Conservation (phyloP, 2,113 vertebrate species). For the Ascaphus truei region DNA sequence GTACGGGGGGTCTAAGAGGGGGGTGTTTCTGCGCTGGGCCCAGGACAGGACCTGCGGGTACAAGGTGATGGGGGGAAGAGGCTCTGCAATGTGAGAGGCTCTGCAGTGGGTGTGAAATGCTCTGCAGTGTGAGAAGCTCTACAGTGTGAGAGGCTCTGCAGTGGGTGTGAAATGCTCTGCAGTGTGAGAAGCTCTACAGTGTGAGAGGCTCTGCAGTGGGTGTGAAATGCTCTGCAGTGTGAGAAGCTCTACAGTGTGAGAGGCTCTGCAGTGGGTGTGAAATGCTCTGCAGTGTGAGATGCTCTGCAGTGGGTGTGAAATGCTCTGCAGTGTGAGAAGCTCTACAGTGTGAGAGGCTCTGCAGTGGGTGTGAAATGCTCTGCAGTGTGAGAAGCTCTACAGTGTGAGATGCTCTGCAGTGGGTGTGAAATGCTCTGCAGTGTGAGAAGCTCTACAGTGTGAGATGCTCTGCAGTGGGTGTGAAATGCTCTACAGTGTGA, state of each 20-base stretch:
- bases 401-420: too few species aligned
- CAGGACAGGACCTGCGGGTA: constrained; percentile 70
- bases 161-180: neutral
- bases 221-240: neutral
- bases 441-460: too few species aligned
- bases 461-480: too few species aligned
- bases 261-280: too few species aligned
- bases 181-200: neutral
- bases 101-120: neutral
- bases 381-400: too few species aligned
- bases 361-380: too few species aligned
- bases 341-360: too few species aligned
- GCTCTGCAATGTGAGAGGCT: neutral
- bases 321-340: too few species aligned
- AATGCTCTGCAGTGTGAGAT: too few species aligned
- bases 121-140: neutral
- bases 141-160: neutral
- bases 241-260: neutral
- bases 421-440: too few species aligned
- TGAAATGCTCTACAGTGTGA: neutral
- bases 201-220: too few species aligned
- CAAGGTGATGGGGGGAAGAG: constrained; percentile 50
- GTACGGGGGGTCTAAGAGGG: constrained; percentile 72
- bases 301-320: too few species aligned
- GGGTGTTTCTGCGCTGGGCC: constrained; percentile 73